Percentiles rank a stretch among this genome's conserved stretches.
Evolutionary conservation across 2,888 invertebrate species (phyloP).

Genomic region (Ornithoptera priamus): DNA sequence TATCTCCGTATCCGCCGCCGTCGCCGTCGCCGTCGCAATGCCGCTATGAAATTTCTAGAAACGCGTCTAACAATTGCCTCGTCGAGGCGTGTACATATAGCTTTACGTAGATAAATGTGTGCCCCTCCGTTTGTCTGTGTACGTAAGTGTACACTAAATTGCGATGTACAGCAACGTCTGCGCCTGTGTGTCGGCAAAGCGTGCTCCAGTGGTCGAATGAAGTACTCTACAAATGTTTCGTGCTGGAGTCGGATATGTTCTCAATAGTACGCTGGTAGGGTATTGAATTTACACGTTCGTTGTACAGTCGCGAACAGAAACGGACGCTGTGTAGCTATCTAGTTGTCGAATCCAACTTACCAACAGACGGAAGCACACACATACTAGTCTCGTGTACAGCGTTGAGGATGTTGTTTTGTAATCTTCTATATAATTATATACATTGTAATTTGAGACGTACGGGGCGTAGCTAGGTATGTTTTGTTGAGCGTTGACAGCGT

Average conservation of each 20-base stretch:
- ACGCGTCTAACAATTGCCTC: conserved; percentile 63
- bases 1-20: no score
- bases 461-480: conserved; percentile 68
- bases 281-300: no score
- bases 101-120: conserved; percentile 66
- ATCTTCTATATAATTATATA: conserved; percentile 63
- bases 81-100: conserved; percentile 68
- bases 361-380: conserved; percentile 39
- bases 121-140: conserved; percentile 52
- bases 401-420: conserved; percentile 67
- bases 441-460: conserved; percentile 48
- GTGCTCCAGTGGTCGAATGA: no score
- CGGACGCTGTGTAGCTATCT: no score
- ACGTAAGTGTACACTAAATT: background rate
- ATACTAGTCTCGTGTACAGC: conserved; percentile 65
- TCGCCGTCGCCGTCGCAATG: background rate
- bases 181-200: no score
- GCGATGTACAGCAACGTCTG: background rate
- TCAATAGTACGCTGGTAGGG: no score
- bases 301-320: no score
- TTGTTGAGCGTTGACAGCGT: conserved; percentile 63
- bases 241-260: no score
- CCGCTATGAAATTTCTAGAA: conserved; percentile 5
- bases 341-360: no score
- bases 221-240: no score